phyloP scores from a whole-genome alignment of 2,113 vertebrate genomes.

The Tupaia tana region DNA sequence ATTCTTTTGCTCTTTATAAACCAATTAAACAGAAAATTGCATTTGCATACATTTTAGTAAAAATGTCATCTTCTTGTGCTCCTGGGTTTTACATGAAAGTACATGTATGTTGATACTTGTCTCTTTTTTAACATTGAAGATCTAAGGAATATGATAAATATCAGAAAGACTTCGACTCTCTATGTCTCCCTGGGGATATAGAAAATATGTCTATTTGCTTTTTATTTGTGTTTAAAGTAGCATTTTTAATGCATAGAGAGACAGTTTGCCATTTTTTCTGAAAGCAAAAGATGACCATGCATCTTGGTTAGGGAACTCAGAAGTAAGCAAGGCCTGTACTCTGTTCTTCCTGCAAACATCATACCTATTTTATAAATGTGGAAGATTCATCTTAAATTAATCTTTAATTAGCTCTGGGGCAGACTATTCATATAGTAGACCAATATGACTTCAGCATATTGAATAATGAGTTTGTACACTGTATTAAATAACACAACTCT shows the following conservation, averaged over 20 bases:
- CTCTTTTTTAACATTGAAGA: slow-evolving; percentile 10
- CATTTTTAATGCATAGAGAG: background rate
- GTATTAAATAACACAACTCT: background rate
- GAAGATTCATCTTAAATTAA: background rate
- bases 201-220: background rate
- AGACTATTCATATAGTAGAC: too few relatives aligned
- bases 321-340: background rate
- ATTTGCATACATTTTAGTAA: slow-evolving; percentile 23
- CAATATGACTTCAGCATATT: background rate
- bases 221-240: slow-evolving; percentile 35
- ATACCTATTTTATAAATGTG: slow-evolving; percentile 15
- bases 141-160: background rate
- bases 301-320: background rate
- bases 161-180: background rate
- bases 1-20: slow-evolving; percentile 54
- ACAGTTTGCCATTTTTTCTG: background rate
- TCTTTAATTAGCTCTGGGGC: background rate
- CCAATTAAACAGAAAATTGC: slow-evolving; percentile 63
- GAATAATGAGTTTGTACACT: background rate
- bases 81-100: slow-evolving; percentile 41
- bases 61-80: slow-evolving; percentile 37
- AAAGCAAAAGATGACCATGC: background rate
- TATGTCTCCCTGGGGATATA: too few relatives aligned
- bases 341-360: background rate
- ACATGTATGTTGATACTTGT: background rate